Evolutionary conservation across 2,888 invertebrate species (phyloP), one percentile per base, ranked within the genome.

Genomic region (Andrena dorsata): DNA sequence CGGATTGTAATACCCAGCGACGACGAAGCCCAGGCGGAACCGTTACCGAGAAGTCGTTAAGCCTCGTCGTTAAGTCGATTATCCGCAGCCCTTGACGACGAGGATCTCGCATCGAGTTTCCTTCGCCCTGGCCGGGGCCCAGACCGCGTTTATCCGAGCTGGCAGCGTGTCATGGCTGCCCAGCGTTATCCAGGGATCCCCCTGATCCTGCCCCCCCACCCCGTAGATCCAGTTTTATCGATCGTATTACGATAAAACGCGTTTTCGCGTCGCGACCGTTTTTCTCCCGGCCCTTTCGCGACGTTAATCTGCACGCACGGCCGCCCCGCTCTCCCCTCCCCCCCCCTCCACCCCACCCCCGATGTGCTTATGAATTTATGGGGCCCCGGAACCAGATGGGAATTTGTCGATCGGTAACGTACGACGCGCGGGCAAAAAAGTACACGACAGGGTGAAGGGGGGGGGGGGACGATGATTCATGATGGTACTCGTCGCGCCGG

Each of bases 11-110:
- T 85, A 80, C 83, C 61, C 70, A 73, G 64, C 72, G 76, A 83
- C 75, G 76, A 64, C 58, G 77, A 73, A 65, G 75, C 71, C 65
- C 60, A 41, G 77, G 78, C 76, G 74, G 73, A 83, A 85, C 88
- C 86, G 89, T 90, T 90, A 89, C 90, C 86, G 72, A 82, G 88
- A 89, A 89, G 90, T 90, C 90, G 88, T 90, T 90, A 90, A 90
- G 86, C 85, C 82, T 85, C 85, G 87, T 90, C 90, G 88, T 90
- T 90, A 90, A 90, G 88, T 90, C 90, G 90, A 90, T 90, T 90
- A 90, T 88, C 85, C 86, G 79, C 78, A 83, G 85, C 86, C 87
- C 89, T 85, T 75, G 89, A 86, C 87, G 87, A 88, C 85, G 68
- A 84, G 73, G 76, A 87, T 88, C 83, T 84, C 84, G 88, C 88